Evolutionary conservation across 1,140 invertebrate genomes (phyloP).

Genomic region (Brachionus asplanchnoidis): DNA sequence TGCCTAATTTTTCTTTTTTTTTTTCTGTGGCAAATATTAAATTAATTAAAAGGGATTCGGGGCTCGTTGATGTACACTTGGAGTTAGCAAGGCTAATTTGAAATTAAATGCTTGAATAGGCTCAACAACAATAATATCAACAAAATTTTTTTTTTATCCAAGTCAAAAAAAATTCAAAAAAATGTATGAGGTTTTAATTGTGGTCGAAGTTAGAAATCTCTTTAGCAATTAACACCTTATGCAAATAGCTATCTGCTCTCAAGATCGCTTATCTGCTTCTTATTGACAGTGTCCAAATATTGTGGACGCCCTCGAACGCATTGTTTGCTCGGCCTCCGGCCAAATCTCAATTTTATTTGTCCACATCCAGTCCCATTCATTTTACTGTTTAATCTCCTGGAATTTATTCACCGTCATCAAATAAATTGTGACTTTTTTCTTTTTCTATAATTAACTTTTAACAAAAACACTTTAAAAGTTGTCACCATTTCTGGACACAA

Average conservation of each 20-base stretch:
- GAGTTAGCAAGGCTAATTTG: neutral
- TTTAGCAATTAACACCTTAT: constrained; percentile 22
- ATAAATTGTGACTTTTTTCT: neutral
- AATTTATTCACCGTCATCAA: neutral
- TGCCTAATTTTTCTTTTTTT: neutral
- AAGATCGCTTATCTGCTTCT: neutral
- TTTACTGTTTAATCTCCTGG: neutral
- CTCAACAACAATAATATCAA: neutral
- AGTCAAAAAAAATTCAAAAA: neutral
- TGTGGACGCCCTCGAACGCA: neutral
- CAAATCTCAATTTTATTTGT: neutral
- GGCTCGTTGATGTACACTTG: neutral
- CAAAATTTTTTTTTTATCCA: neutral
- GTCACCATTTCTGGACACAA: neutral
- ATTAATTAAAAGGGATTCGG: neutral
- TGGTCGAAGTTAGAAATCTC: neutral
- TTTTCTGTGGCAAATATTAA: neutral
- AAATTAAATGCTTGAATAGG: constrained; percentile 34
- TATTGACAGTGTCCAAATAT: neutral
- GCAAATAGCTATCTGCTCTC: neutral
- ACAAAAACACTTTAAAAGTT: neutral
- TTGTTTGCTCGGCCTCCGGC: neutral
- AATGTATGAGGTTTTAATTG: neutral
- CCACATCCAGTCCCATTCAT: neutral
- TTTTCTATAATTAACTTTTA: neutral